These are phyloP conservation scores for Psilopogon haemacephalus DNA, from an alignment of 2,113 vertebrate species.

Conservation along the genomic window DNA sequence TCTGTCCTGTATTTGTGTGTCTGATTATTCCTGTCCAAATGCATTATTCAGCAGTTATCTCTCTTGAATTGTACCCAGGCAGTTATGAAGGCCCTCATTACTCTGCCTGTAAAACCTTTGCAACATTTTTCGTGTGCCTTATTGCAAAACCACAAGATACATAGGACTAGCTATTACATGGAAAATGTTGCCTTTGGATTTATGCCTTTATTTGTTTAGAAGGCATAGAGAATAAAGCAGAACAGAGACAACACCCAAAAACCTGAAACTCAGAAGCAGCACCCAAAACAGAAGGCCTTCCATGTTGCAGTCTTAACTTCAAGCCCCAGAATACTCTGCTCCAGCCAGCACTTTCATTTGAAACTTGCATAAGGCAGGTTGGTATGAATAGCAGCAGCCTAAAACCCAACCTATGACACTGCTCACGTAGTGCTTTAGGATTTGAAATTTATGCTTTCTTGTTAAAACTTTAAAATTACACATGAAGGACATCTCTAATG, in stretches of 20 bases:
- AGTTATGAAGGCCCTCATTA: not conserved
- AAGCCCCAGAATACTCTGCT: too few relatives aligned
- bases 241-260: too few relatives aligned
- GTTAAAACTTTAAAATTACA: not conserved
- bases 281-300: too few relatives aligned
- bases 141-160: not conserved
- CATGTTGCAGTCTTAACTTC: too few relatives aligned
- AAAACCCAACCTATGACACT: too few relatives aligned
- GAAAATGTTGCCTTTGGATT: not conserved
- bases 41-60: not conserved
- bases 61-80: not conserved
- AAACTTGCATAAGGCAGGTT: too few relatives aligned
- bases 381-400: too few relatives aligned
- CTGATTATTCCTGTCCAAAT: not conserved
- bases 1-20: not conserved
- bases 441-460: not conserved
- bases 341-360: too few relatives aligned
- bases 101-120: not conserved
- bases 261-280: too few relatives aligned
- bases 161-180: not conserved
- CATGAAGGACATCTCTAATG: slow-evolving; percentile 14
- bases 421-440: not conserved
- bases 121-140: not conserved
- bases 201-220: slow-evolving; percentile 2
- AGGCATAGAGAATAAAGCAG: not conserved